Percentiles rank a stretch among this genome's conserved stretches.
Conservation (phyloP, 2,888 invertebrate species). For the Eubasilissa splendida region DNA sequence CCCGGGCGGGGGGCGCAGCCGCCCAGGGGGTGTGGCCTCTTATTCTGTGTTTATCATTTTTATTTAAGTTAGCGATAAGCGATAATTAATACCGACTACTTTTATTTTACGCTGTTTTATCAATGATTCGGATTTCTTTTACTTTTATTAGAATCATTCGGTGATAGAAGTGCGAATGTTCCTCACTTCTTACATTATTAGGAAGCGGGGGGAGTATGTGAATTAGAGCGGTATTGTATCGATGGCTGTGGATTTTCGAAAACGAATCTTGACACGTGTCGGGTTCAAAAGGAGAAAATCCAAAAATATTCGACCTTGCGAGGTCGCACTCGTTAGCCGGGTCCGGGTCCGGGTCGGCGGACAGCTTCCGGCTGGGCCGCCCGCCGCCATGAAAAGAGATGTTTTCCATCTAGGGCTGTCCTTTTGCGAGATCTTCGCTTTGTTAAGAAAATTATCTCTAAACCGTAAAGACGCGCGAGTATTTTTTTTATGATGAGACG, state of each 20-base stretch:
- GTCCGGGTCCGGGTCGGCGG: conserved; percentile 37
- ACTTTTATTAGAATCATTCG: too few species aligned
- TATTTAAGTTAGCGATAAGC: conserved; percentile 32
- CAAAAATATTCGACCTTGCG: conserved; percentile 36
- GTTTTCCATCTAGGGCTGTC: conserved; percentile 10
- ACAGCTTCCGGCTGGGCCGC: conserved; percentile 38
- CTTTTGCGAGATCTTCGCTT: conserved; percentile 23
- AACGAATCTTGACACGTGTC: conserved; percentile 11
- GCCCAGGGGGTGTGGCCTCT: conserved; percentile 34
- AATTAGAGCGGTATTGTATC: not conserved
- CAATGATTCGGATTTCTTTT: not conserved
- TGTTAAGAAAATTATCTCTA: conserved; percentile 4
- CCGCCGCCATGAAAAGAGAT: conserved; percentile 7
- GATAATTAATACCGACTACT: too few species aligned
- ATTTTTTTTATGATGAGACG: not conserved
- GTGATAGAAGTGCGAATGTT: too few species aligned
- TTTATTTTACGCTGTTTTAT: not conserved
- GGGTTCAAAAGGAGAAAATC: conserved; percentile 15
- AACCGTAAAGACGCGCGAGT: not conserved
- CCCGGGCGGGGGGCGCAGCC: not conserved
- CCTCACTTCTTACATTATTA: too few species aligned
- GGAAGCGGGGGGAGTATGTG: not conserved
- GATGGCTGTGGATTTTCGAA: not conserved
- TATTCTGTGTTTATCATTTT: conserved; percentile 51
- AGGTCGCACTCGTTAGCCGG: conserved; percentile 49